A percentile compares a stretch with the other conserved stretches of the same genome.
These are phyloP conservation scores for Phrynocephalus forsythii DNA, from an alignment of 2,797 vertebrate genomes.

Conservation along the genomic window DNA sequence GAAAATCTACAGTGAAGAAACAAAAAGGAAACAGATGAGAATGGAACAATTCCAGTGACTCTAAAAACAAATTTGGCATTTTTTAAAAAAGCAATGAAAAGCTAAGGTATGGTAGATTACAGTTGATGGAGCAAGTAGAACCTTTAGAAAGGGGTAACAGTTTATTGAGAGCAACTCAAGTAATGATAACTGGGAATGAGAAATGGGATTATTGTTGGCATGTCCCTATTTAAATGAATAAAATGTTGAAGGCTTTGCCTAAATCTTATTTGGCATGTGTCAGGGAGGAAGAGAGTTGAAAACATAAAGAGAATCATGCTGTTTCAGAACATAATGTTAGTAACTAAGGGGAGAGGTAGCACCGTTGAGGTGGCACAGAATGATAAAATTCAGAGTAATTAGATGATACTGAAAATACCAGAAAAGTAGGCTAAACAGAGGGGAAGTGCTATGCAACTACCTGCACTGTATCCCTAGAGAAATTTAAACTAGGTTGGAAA, in stretches of 20 bases:
- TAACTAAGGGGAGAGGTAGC: background rate
- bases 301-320: background rate
- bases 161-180: background rate
- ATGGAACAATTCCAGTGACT: background rate
- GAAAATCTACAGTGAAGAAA: background rate
- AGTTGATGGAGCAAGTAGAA: background rate
- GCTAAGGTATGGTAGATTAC: background rate
- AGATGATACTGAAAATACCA: background rate
- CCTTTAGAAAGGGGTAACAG: background rate
- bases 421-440: slow-evolving; percentile 30
- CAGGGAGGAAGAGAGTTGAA: background rate
- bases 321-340: background rate
- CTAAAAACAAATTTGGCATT: background rate
- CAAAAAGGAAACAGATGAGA: background rate
- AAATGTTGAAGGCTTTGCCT: background rate
- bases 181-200: background rate
- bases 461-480: too few relatives aligned
- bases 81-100: background rate
- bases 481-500: slow-evolving; percentile 4
- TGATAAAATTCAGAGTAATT: slow-evolving; percentile 3
- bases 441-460: background rate
- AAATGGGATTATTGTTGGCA: background rate
- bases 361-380: background rate
- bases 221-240: slow-evolving; percentile 2
- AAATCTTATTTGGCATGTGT: background rate